Evolutionary conservation across 1,140 invertebrate genomes (phyloP), one percentile per base, ranked within the genome.

Genomic region (Drosophila lacertosa): DNA sequence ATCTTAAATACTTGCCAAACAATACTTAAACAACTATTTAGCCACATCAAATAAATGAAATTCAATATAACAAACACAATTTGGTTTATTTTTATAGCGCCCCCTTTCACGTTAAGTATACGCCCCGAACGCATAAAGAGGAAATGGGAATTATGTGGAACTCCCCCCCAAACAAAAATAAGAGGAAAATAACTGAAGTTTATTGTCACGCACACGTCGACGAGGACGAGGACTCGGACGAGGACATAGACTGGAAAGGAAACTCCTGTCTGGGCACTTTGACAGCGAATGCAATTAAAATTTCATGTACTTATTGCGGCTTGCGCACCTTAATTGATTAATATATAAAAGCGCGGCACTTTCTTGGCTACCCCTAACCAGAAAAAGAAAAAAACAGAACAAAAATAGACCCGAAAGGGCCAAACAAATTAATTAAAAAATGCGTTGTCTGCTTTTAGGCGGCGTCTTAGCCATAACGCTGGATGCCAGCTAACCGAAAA

Each of bases 371-470:
- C 26, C 2, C 26, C 26, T 29, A 29, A 9, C 26, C 26, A 29
- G 9, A n/a, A 35, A 50, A 44, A 44, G 45, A 37, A 26, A 37
- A 7, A 24, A 15, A 39, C 2, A 15, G 11, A 51, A 50, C 5
- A 40, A 62, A 62, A 50, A 7, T 29, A 20, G 11, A 9, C 26
- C 26, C 20, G 16, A 26, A 68, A 44, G 16, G 39, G 26, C 42
- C 65, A 74, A 54, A 42, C 45, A 65, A 64, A 71, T 59, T 77
- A 82, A 80, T 80, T 67, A 77, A 65, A 66, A 57, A 50, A 45
- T 33, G 45, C 63, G 59, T 59, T 63, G 67, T 62, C 32, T 63
- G 40, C 53, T 67, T 55, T 73, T 67, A 48, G 48, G 60, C 48
- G 4, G 45, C 45, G 39, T 16, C 68, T 40, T 67, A 73, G 53